phyloP scores from a whole-genome alignment of 2,113 vertebrate species.

The Rhodinocichla rosea region DNA sequence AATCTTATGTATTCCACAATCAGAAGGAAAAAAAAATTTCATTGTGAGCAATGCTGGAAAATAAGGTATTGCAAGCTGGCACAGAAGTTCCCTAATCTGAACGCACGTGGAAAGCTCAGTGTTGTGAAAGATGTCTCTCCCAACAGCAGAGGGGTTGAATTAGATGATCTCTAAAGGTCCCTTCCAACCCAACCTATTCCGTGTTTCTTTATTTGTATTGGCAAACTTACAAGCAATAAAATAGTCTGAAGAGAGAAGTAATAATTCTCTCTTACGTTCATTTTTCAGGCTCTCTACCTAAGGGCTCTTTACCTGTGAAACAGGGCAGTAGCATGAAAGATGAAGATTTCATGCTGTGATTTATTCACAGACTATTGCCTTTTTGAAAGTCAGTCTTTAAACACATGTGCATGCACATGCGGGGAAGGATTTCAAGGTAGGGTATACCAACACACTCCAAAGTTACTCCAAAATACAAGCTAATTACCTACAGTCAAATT shows the following conservation, averaged over 20 bases:
- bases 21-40: neutral
- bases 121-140: neutral
- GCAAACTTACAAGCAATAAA: neutral
- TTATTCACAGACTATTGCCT: neutral
- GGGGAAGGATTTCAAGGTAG: neutral
- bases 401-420: rapidly evolving
- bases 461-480: neutral
- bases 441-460: neutral
- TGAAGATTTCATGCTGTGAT: neutral
- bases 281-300: neutral
- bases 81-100: neutral
- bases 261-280: neutral
- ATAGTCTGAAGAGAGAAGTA: neutral
- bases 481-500: neutral
- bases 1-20: neutral
- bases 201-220: neutral
- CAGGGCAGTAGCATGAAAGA: neutral
- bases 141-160: neutral
- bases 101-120: neutral
- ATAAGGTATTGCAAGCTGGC: neutral
- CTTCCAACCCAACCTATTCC: neutral
- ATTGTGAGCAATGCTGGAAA: neutral
- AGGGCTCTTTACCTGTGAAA: neutral
- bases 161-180: neutral
- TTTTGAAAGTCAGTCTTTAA: neutral